Base-by-base conservation (phyloP, 2,113 vertebrate species). In the Mirza zaza region DNA sequence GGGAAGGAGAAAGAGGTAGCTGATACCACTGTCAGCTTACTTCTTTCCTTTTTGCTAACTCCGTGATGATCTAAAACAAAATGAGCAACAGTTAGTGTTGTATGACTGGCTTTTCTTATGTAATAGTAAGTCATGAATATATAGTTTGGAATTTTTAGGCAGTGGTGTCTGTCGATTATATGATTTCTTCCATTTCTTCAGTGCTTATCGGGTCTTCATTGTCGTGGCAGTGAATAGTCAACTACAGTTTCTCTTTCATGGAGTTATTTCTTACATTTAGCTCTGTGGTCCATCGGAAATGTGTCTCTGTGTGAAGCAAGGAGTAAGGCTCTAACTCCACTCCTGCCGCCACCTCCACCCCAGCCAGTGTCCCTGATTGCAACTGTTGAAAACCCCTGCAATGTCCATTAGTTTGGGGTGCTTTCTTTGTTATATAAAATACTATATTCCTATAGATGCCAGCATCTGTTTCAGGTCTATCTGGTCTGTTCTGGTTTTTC, bases 61-160 rank as follows among this genome's bases (percentile, higher is more conserved):
- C 75, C 83, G 4, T 83, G 39, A 77, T 65, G 52, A 65, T 77
- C 29, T 73, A 36, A 87, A 87, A 82, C 34, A 36, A 70, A 93
- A 45, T 13, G 27, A 45, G 67, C 42, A 50, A 34, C 29, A 7
- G 1, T 50, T 25, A 27, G 13, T 36, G 11, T 70, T 36, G 18
- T n/a, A 8, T 55, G 68, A 61, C 21, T 45, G 77, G 80, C 21
- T 70, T 95, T 85, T 55, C 59, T 87, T 92, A n/a, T 39, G 8
- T 23, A 27, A 63, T 86, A 68, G 55, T 50, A 90, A 70, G 45
- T 12, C 6, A 0, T 65, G 45, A 82, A 36, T 12, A 52, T 1
- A 42, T n/a, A 14, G 21, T 84, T 95, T 84, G 88, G 45, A 59
- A 39, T 93, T 87, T 87, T 93, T 45, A 39, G 55, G 42, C 36